These are phyloP conservation scores for Nasonia oneida DNA, from an alignment of 2,888 invertebrate genomes.

Conservation along the genomic window DNA sequence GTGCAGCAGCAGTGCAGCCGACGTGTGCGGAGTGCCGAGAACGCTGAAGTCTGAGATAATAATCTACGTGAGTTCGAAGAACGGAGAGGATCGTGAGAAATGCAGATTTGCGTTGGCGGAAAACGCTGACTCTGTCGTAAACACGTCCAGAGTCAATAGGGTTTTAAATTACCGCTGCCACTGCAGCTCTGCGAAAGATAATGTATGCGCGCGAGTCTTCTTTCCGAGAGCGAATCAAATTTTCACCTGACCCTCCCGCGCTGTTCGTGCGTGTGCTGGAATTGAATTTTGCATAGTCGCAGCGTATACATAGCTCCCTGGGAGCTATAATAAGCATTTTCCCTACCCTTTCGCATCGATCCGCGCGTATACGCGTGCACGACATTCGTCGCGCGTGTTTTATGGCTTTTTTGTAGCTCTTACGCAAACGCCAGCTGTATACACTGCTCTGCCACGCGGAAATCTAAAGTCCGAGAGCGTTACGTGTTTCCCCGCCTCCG, in stretches of 20 bases:
- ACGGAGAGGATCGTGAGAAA: conserved; percentile 60
- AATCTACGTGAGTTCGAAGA: conserved; percentile 60
- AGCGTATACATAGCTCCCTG: too few relatives aligned
- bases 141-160: conserved; percentile 59
- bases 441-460: not conserved
- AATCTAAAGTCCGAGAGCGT: not conserved
- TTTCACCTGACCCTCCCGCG: not conserved
- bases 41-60: conserved; percentile 58
- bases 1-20: not conserved
- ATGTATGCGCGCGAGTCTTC: conserved; percentile 3
- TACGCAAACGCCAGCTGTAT: not conserved
- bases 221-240: not conserved
- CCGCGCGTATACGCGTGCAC: not conserved
- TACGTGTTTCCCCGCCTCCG: not conserved
- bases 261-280: not conserved
- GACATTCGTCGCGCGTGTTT: not conserved
- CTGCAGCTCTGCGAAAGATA: not conserved
- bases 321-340: not conserved
- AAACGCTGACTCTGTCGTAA: conserved; percentile 54
- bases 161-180: conserved; percentile 52
- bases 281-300: too few relatives aligned
- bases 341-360: not conserved
- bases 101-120: conserved; percentile 61
- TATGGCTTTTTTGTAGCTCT: not conserved
- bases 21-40: conserved; percentile 29